Evolutionary conservation across 1,140 invertebrate genomes (phyloP), one percentile per base, ranked within the genome.

Genomic region (Neelides sp.): DNA sequence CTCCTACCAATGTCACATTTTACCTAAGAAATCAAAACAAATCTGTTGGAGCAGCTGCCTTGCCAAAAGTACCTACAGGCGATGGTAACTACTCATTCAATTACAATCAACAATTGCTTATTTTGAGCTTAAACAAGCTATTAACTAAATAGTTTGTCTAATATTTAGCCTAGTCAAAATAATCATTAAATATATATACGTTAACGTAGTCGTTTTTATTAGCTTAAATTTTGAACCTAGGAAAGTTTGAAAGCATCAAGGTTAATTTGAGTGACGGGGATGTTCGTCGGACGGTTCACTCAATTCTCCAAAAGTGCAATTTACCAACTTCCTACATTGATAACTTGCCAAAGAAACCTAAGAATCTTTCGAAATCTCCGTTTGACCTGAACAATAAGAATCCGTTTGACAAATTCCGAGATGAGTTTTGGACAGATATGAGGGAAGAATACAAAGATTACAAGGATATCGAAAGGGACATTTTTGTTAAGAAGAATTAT

Each of bases 251-350:
- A 34, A 37, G 54, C 19, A 55, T 64, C 20, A 55, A 52, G n/a
- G 59, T 61, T 37, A 41, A 50, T 49, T 66, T 90, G 43, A 73
- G 73, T 48, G 75, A 80, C 44, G 71, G 67, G 45, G 78, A 85
- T 72, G 62, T 87, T 4, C 74, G 78, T 50, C 74, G 76, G 62
- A 79, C 84, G n/a, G 78, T 92, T 35, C 68, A 79, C 5, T 77
- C 76, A 50, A 80, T 92, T 51, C 69, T 92, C 48, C 78, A 79
- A 64, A 75, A 80, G 15, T 91, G 85, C 68, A 78, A 84, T 65
- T 72, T 92, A 34, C 78, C 85, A 19, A 87, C 86, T 24, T 80
- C 80, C 15, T 89, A 85, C 68, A 70, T 90, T 1, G 82, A 89
- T 61, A 82, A 76, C 65, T 76, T 85, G 7, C 57, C 67, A 37